A percentile compares a stretch with the other conserved stretches of the same genome.
These are phyloP conservation scores for Lasius fuliginosus DNA, from an alignment of 2,888 invertebrate genomes.

Conservation along the genomic window DNA sequence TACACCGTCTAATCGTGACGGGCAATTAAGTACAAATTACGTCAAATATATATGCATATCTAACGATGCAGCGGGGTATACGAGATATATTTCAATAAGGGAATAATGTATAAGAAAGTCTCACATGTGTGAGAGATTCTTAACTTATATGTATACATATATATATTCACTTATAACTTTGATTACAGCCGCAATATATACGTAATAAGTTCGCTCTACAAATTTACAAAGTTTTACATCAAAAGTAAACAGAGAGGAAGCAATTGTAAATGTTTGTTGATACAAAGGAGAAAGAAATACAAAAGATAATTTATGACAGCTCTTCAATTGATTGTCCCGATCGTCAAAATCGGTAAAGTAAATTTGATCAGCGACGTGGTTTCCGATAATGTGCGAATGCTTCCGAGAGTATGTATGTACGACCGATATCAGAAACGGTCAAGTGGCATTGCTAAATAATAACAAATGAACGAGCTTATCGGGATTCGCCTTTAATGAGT, in stretches of 20 bases:
- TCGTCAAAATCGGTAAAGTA: conserved; percentile 12
- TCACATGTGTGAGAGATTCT: neutral
- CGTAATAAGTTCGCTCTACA: neutral
- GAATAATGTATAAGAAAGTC: neutral
- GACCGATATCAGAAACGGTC: conserved; percentile 15
- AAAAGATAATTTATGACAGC: neutral
- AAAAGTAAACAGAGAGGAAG: conserved; percentile 1
- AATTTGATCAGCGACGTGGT: conserved; percentile 36
- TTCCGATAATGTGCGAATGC: conserved; percentile 33
- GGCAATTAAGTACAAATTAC: conserved; percentile 40
- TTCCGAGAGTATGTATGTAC: conserved; percentile 11
- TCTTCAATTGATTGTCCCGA: neutral
- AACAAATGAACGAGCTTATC: conserved; percentile 63
- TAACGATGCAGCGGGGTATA: neutral
- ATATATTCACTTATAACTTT: neutral
- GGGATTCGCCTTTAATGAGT: conserved; percentile 74
- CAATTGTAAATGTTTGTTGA: neutral
- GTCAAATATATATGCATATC: conserved; percentile 6
- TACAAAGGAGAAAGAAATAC: neutral
- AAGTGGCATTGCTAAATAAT: conserved; percentile 58
- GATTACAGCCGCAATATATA: neutral
- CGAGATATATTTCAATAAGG: neutral
- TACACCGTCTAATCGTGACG: conserved; percentile 18
- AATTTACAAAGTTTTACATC: neutral
- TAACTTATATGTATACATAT: neutral